These are phyloP conservation scores for Diplogasteroides magnus DNA, from an alignment of 1,140 invertebrate species.

Conservation along the genomic window DNA sequence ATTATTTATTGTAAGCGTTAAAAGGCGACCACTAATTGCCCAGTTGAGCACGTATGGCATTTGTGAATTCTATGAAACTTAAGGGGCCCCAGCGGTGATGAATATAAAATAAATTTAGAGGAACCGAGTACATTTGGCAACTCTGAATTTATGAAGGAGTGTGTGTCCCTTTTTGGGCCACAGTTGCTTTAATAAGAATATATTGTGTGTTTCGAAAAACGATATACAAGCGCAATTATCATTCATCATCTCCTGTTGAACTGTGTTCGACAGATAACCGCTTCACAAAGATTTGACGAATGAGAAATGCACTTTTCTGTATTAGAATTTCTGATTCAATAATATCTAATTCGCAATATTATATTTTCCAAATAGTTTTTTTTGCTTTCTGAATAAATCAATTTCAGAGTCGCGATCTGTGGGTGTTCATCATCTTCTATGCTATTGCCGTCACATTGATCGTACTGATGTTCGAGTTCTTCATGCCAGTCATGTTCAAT, in stretches of 20 bases:
- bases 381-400: too few relatives aligned
- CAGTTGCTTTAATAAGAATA: too few relatives aligned
- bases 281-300: neutral
- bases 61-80: too few relatives aligned
- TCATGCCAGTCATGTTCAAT: slow-evolving; percentile 4
- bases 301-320: neutral
- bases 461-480: slow-evolving; percentile 6
- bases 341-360: too few relatives aligned
- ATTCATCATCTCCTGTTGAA: neutral
- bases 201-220: neutral
- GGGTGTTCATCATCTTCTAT: slow-evolving; percentile 3
- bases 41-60: too few relatives aligned
- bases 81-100: neutral
- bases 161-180: too few relatives aligned
- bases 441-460: neutral
- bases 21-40: too few relatives aligned
- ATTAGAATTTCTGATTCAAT: neutral
- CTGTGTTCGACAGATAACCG: too few relatives aligned
- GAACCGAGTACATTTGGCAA: neutral
- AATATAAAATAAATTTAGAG: neutral
- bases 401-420: slow-evolving; percentile 4
- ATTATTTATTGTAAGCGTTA: neutral
- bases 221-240: neutral
- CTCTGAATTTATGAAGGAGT: neutral
- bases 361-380: too few relatives aligned